Evolutionary conservation across 2,888 invertebrate genomes (phyloP).

Genomic region (Lycaena phlaeas): DNA sequence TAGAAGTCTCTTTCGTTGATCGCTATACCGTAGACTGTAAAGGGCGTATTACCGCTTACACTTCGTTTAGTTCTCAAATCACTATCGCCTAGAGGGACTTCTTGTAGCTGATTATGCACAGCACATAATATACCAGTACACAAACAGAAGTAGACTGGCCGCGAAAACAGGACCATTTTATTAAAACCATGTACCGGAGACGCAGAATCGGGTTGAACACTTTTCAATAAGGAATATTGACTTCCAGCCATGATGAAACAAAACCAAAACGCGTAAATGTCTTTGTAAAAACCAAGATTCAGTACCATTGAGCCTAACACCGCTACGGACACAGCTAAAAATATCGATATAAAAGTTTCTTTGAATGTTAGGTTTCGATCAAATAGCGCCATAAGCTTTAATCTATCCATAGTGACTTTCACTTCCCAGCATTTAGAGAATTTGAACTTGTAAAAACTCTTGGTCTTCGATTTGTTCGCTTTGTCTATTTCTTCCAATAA

Average conservation of each 20-base stretch:
- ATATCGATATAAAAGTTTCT: slow-evolving; percentile 86
- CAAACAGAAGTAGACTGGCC: slow-evolving; percentile 94
- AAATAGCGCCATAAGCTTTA: slow-evolving; percentile 91
- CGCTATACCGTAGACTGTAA: slow-evolving; percentile 61
- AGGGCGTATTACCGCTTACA: slow-evolving; percentile 33
- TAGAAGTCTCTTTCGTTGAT: slow-evolving; percentile 74
- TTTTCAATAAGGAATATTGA: slow-evolving; percentile 96
- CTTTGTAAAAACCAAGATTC: slow-evolving; percentile 89
- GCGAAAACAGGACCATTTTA: slow-evolving; percentile 92
- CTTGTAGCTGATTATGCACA: slow-evolving; percentile 52
- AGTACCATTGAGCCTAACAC: slow-evolving; percentile 88
- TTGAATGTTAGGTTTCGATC: slow-evolving; percentile 90
- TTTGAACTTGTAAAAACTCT: slow-evolving; percentile 83
- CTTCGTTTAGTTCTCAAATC: slow-evolving; percentile 40
- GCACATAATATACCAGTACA: slow-evolving; percentile 75
- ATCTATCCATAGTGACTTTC: slow-evolving; percentile 92
- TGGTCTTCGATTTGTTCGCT: slow-evolving; percentile 66
- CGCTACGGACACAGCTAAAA: slow-evolving; percentile 89
- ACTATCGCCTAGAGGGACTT: slow-evolving; percentile 31
- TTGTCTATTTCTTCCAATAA: slow-evolving; percentile 71
- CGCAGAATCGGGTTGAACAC: slow-evolving; percentile 98
- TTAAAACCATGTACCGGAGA: slow-evolving; percentile 99
- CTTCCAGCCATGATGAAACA: slow-evolving; percentile 98
- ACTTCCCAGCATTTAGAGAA: slow-evolving; percentile 76
- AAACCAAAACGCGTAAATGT: slow-evolving; percentile 94